Evolutionary conservation across 1,140 invertebrate genomes (phyloP), one percentile per base, ranked within the genome.

Genomic region (Calycopis cecrops): DNA sequence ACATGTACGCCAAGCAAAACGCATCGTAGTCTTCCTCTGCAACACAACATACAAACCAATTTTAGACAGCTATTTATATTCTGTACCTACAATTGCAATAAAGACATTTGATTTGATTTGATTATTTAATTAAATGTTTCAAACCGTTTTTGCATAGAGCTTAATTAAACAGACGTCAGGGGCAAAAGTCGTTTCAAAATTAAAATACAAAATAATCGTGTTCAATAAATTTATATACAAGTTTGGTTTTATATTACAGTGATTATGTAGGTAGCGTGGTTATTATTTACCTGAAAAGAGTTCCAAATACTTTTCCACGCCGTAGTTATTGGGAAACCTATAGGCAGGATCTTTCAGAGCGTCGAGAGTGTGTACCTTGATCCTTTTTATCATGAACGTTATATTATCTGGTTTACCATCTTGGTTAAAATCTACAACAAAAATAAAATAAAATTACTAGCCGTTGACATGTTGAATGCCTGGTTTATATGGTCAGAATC

Each of bases 1-100:
- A 99, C 93, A 99, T 98, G 83, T 99, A 99, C 37, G 98, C 98
- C 71, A 99, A 89, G 78, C 98, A 99, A 87, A 99, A 99, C 11
- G 96, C 95, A 79, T 99, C 96, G 82, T 99, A 99, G 82, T 99
- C 96, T 79, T 98, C 95, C 91, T 99, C 96, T 92, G 92, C 52
- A 71, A 63, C 48, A 61, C 44, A 44, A 37, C 18, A 50, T 50
- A 54, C 17, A 18, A 9, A 28, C 21, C 2, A 3, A 28, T 28
- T 28, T 28, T 28, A 28, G 21, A 28, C 21, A 28, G 21, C 21
- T 3, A 28, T 6, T n/a, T n/a, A n/a, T n/a, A n/a, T n/a, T n/a
- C n/a, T n/a, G n/a, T n/a, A n/a, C n/a, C n/a, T n/a, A n/a, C n/a
- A n/a, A n/a, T n/a, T n/a, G n/a, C n/a, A n/a, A n/a, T n/a, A n/a